Evolutionary conservation across 2,888 invertebrate species (phyloP).

Genomic region (Pseudococcus jackbeardsleyi): DNA sequence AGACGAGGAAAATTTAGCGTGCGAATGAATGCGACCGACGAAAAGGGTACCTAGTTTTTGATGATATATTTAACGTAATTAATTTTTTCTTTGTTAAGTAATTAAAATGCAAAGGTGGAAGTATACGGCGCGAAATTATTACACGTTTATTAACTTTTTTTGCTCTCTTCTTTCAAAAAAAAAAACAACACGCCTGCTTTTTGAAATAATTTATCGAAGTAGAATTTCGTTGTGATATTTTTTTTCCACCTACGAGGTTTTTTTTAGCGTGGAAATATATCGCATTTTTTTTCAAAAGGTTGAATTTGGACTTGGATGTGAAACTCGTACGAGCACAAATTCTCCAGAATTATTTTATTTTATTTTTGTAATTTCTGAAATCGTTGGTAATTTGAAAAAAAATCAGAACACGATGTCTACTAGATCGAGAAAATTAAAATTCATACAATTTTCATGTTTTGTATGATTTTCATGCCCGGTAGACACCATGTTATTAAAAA

Average conservation of each 20-base stretch:
- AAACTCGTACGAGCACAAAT: not conserved
- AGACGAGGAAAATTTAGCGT: not conserved
- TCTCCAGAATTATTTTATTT: not conserved
- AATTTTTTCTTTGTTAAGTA: not conserved
- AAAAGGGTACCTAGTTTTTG: slow-evolving; percentile 23
- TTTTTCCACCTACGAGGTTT: not conserved
- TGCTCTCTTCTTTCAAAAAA: not conserved
- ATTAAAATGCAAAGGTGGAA: slow-evolving; percentile 14
- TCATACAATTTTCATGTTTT: too few species aligned
- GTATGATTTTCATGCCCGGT: too few species aligned
- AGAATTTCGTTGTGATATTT: not conserved
- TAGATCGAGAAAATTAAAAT: too few species aligned
- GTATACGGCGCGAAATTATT: slow-evolving; percentile 3
- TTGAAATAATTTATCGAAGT: not conserved
- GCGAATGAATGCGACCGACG: slow-evolving; percentile 14
- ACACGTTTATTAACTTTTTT: slow-evolving; percentile 2
- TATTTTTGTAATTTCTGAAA: not conserved
- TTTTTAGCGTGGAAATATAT: not conserved
- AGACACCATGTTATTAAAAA: too few species aligned
- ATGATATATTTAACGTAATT: slow-evolving; percentile 28
- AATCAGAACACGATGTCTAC: too few species aligned
- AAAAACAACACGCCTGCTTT: not conserved
- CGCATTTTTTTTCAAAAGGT: not conserved
- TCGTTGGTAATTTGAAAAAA: too few species aligned
- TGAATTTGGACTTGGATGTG: not conserved